Conservation (phyloP, 2,888 invertebrate species). For the Lepas anatifera region DNA sequence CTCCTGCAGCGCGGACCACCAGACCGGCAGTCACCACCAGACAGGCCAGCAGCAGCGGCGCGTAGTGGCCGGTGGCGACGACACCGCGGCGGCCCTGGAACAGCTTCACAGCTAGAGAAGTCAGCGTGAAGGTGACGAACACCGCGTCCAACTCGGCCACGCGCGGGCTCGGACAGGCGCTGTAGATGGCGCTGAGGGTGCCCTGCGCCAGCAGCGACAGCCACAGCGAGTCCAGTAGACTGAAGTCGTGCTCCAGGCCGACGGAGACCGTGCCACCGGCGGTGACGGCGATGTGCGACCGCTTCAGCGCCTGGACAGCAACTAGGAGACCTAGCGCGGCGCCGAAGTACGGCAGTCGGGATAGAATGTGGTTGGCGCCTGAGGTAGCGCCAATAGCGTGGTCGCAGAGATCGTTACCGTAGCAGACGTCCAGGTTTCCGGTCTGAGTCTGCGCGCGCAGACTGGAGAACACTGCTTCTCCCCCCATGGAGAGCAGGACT, state of each 20-base stretch:
- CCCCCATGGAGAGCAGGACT: slow-evolving; percentile 68
- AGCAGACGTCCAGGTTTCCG: slow-evolving; percentile 23
- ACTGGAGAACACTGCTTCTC: slow-evolving; percentile 74
- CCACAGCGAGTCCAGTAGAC: background rate
- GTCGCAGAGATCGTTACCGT: background rate
- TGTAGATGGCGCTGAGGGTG: slow-evolving; percentile 57
- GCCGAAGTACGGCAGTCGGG: slow-evolving; percentile 85
- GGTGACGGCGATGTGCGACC: background rate
- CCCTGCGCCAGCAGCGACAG: slow-evolving; percentile 55
- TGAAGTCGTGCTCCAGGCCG: background rate
- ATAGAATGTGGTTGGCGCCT: slow-evolving; percentile 70
- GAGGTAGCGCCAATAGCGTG: background rate
- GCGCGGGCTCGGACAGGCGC: slow-evolving; percentile 63
- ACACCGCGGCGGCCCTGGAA: slow-evolving; percentile 46
- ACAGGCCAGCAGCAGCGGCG: slow-evolving; percentile 71
- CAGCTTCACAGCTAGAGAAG: slow-evolving; percentile 72
- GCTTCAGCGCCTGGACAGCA: slow-evolving; percentile 67
- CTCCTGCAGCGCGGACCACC: slow-evolving; percentile 75
- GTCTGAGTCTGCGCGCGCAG: slow-evolving; percentile 84
- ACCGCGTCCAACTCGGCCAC: slow-evolving; percentile 94
- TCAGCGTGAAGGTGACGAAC: slow-evolving; percentile 72
- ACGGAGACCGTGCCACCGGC: background rate
- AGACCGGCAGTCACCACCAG: slow-evolving; percentile 83
- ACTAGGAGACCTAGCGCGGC: slow-evolving; percentile 86
- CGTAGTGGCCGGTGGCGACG: slow-evolving; percentile 11